Evolutionary conservation across 2,888 invertebrate genomes (phyloP).

Genomic region (Tachina lurida): DNA sequence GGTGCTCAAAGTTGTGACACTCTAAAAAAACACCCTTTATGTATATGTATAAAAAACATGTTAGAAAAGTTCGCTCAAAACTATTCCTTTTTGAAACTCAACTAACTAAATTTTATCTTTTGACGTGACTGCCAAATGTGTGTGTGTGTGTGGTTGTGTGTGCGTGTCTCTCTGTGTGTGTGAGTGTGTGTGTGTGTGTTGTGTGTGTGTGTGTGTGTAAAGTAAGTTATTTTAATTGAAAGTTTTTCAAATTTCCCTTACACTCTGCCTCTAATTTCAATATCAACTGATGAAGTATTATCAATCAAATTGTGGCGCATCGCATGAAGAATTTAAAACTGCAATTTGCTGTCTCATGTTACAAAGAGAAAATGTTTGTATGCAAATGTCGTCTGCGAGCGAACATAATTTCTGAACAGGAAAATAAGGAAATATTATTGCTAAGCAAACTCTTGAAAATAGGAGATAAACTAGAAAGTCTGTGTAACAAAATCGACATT

Average conservation of each 20-base stretch:
- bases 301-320: constrained; percentile 23
- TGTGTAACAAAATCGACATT: constrained; percentile 12
- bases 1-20: no score
- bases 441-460: constrained; percentile 26
- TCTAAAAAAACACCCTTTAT: no score
- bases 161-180: no score
- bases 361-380: background rate
- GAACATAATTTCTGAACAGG: constrained; percentile 42
- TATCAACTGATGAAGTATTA: background rate
- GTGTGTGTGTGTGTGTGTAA: no score
- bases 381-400: constrained; percentile 1
- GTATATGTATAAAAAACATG: no score
- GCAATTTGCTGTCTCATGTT: background rate
- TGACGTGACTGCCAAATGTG: no score
- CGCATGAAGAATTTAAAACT: constrained; percentile 15
- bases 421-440: constrained; percentile 43
- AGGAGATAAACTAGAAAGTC: constrained; percentile 2
- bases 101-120: no score
- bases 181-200: no score
- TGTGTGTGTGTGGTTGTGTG: no score
- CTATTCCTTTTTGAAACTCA: no score
- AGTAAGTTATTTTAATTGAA: background rate
- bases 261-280: background rate
- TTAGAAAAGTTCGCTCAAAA: no score
- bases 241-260: constrained; percentile 14